These are phyloP conservation scores for Epinephelus fuscoguttatus DNA, from an alignment of 2,113 vertebrate species.

Conservation along the genomic window DNA sequence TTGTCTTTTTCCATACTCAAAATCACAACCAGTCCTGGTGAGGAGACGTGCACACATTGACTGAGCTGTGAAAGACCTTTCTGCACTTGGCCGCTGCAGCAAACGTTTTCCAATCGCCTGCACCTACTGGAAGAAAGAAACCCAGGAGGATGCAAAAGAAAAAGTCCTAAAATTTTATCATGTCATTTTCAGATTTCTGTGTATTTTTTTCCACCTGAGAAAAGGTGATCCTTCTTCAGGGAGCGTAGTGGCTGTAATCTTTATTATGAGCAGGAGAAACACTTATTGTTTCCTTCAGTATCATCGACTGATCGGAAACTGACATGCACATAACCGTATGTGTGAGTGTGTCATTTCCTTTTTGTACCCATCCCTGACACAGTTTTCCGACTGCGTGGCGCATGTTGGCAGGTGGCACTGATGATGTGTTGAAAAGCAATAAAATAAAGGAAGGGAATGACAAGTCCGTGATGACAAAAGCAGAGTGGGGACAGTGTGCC, in stretches of 20 bases:
- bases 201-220: constrained; percentile 57
- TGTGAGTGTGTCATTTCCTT: constrained; percentile 2
- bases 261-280: constrained; percentile 18
- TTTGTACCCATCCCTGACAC: constrained; percentile 33
- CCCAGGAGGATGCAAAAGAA: constrained; percentile 15
- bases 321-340: constrained; percentile 9
- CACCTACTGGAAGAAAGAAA: constrained; percentile 42
- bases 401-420: constrained; percentile 61
- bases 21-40: constrained; percentile 65
- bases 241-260: neutral
- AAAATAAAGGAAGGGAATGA: constrained; percentile 50
- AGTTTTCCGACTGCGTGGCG: constrained; percentile 44
- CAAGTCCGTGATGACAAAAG: constrained; percentile 66
- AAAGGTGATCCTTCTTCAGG: constrained; percentile 36
- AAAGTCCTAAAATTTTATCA: constrained; percentile 45
- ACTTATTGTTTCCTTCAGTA: constrained; percentile 6
- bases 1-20: constrained; percentile 74
- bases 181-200: constrained; percentile 41
- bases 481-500: constrained; percentile 52
- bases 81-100: constrained; percentile 50
- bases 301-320: constrained; percentile 21
- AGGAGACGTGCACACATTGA: constrained; percentile 58
- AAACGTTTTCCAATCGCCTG: constrained; percentile 62
- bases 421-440: constrained; percentile 68
- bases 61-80: constrained; percentile 66